Percentiles rank a stretch among this genome's conserved stretches.
Conservation (phyloP, 2,888 invertebrate species). For the Shargacucullia verbasci region DNA sequence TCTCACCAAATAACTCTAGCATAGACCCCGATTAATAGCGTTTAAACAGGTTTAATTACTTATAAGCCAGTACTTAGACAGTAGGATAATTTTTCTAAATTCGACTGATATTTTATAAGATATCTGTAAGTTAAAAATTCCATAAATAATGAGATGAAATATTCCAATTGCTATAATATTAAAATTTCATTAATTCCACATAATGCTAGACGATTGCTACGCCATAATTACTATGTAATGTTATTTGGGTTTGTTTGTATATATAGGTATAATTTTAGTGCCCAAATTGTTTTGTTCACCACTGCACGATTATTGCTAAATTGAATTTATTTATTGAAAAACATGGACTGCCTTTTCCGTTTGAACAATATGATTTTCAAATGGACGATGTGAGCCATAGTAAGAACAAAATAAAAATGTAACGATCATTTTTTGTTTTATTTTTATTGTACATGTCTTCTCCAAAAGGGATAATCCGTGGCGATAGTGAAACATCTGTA, state of each 20-base stretch:
- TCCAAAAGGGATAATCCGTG: background rate
- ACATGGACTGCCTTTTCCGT: constrained; percentile 87
- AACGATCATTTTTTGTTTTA: constrained; percentile 51
- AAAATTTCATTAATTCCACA: constrained; percentile 41
- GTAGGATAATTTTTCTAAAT: constrained; percentile 73
- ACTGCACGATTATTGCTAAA: constrained; percentile 64
- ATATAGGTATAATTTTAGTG: constrained; percentile 75
- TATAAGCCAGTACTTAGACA: constrained; percentile 80
- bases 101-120: constrained; percentile 87
- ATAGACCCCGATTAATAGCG: constrained; percentile 74
- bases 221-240: constrained; percentile 68
- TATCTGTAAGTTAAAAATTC: constrained; percentile 65
- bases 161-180: constrained; percentile 49
- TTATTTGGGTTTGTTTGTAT: constrained; percentile 74
- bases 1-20: constrained; percentile 67
- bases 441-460: constrained; percentile 34
- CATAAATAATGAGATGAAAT: constrained; percentile 37
- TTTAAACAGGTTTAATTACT: constrained; percentile 53
- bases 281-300: constrained; percentile 71
- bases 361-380: constrained; percentile 75
- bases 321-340: constrained; percentile 80
- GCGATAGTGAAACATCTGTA: constrained; percentile 54
- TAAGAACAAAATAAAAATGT: constrained; percentile 70
- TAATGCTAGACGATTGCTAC: constrained; percentile 52
- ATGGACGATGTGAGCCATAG: constrained; percentile 87